Conservation (phyloP, 2,888 invertebrate species). For the Micoletzkya japonica region DNA sequence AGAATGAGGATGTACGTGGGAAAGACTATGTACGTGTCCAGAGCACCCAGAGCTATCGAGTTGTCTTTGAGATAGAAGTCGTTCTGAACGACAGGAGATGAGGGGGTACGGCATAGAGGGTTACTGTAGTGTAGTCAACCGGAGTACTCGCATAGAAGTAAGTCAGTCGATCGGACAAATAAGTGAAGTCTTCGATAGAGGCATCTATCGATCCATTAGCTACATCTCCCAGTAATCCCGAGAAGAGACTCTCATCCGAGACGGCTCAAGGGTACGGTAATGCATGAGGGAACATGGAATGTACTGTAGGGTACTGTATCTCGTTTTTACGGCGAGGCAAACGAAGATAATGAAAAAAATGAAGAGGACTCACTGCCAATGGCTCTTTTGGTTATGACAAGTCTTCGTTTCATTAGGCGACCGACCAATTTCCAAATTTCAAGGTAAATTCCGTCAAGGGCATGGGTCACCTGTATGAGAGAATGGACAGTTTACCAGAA, state of each 20-base stretch:
- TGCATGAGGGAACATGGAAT: too few relatives aligned
- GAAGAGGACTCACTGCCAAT: background rate
- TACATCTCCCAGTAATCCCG: slow-evolving; percentile 8
- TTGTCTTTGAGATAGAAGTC: slow-evolving; percentile 20
- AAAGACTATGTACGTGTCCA: slow-evolving; percentile 25
- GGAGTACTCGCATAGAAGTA: slow-evolving; percentile 23
- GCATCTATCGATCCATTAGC: slow-evolving; percentile 21
- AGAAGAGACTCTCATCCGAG: background rate
- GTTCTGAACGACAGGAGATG: slow-evolving; percentile 7
- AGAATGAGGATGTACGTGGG: slow-evolving; percentile 9
- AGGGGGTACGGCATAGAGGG: background rate
- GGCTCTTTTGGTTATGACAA: slow-evolving; percentile 5
- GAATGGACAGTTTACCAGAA: background rate
- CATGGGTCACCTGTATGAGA: background rate
- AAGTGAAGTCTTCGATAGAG: slow-evolving; percentile 17
- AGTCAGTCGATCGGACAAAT: slow-evolving; percentile 9
- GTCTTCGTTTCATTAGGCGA: slow-evolving; percentile 4
- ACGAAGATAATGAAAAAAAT: background rate
- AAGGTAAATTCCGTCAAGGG: slow-evolving; percentile 15
- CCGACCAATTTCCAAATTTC: slow-evolving; percentile 21
- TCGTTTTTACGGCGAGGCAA: background rate
- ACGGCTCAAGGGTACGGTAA: background rate
- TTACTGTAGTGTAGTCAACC: slow-evolving; percentile 25
- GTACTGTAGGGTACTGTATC: background rate
- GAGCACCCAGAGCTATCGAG: background rate